Conservation (phyloP, 30 jellyfish, hydroid and myxozoan genomes). For the Aurelia sp. region DNA sequence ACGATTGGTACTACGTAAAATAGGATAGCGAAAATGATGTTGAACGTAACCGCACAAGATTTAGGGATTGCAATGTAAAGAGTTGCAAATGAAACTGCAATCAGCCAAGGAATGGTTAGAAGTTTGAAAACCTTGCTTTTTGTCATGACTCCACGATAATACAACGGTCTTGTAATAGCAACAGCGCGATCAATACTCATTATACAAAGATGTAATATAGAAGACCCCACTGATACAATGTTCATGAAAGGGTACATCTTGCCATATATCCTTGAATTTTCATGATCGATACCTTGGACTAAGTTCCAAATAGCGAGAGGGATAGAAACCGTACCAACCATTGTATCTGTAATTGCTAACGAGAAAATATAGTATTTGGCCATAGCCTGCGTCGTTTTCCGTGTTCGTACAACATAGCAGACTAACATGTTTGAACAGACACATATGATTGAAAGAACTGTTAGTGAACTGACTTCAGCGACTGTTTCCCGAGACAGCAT, state of each 20-base stretch:
- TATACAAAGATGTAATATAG: background rate
- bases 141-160: background rate
- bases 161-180: background rate
- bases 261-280: too few relatives aligned
- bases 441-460: background rate
- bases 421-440: background rate
- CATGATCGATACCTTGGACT: background rate
- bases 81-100: background rate
- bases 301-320: background rate
- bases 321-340: background rate
- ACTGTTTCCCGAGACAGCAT: background rate
- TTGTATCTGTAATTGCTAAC: background rate
- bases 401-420: background rate
- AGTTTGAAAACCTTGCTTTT: background rate
- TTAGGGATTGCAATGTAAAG: background rate
- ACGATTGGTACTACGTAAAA: background rate
- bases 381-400: background rate
- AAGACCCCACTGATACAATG: background rate
- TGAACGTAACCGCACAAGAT: too few relatives aligned
- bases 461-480: background rate
- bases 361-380: background rate
- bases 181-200: background rate
- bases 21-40: background rate
- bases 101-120: background rate
- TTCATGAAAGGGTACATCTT: background rate